Base-by-base conservation (phyloP, 2,797 vertebrate genomes). In the Lithobates pipiens region DNA sequence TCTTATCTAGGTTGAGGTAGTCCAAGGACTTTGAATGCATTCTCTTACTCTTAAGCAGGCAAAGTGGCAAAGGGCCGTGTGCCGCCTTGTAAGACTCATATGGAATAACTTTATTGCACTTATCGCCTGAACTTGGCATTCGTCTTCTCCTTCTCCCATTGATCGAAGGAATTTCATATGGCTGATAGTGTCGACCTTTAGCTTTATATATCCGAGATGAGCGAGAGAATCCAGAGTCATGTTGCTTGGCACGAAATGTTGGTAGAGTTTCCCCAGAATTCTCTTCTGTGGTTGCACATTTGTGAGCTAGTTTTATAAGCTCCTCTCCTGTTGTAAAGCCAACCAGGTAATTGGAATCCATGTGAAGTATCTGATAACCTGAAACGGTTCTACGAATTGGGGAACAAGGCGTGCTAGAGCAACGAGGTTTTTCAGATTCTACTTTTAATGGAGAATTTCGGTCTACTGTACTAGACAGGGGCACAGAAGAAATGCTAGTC, bases 1-100 rank as follows among this genome's bases (percentile, higher is more conserved):
- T 97, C 95, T 97, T 99, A 95, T 99, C 97, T 92, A 99, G 94
- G 91, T 99, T 98, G 92, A 99, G 97, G 96, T 99, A 99, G 96
- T 99, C 98, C 93, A 99, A 93, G 29, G 97, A 99, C 94, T 98
- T 99, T 32, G 97, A 98, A 89, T 97, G 96, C 88, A 95, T 94
- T 89, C 94, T 95, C 93, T 96, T 98, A 68, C 96, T 95, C 92
- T 97, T 98, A n/a, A 98, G 95, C 91, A 99, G 95, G 92, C 97
- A 99, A 82, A 97, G 93, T 81, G 97, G 97, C 86, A 99, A 91
- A 16, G 96, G 94, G 73, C 95, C 94, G 42, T 97, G 96, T 80
- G 96, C 92, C 80, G 94, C 93, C 88, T 94, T 96, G 61, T 94
- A 96, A 80, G 96, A 90, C 93, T 96, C 96, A 6, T 92, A 94